Conservation (phyloP, 2,113 vertebrate genomes). For the Peromyscus polionotus region DNA sequence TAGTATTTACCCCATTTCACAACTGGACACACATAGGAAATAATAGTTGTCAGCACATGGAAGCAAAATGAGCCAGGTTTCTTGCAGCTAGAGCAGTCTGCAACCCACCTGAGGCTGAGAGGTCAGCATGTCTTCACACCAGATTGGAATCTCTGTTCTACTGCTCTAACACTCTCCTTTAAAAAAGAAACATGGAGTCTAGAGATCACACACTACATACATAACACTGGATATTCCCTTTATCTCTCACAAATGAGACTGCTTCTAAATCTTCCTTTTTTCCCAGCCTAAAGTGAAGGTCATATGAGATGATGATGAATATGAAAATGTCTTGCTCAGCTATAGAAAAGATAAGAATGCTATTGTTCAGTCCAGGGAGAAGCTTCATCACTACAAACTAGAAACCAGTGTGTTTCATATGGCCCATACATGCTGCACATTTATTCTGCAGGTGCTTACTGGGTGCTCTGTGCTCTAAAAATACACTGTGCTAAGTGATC, state of each 20-base stretch:
- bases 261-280: conserved; percentile 47
- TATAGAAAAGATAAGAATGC: neutral
- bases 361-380: conserved; percentile 21
- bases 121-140: neutral
- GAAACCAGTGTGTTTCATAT: conserved; percentile 41
- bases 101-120: neutral
- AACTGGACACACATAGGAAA: conserved; percentile 27
- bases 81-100: neutral
- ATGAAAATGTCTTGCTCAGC: neutral
- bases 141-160: neutral
- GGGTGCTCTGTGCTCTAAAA: neutral
- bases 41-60: neutral
- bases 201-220: neutral
- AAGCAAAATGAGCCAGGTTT: neutral
- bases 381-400: neutral
- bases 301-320: neutral
- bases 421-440: neutral
- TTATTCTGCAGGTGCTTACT: conserved; percentile 17
- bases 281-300: neutral
- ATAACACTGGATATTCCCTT: neutral
- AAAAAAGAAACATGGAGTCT: conserved; percentile 31
- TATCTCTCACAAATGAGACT: conserved; percentile 51
- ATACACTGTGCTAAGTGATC: neutral
- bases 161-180: neutral
- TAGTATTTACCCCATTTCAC: conserved; percentile 19